Base-by-base conservation (phyloP, 2,888 invertebrate species). In the Caenorhabditis parvicauda region DNA sequence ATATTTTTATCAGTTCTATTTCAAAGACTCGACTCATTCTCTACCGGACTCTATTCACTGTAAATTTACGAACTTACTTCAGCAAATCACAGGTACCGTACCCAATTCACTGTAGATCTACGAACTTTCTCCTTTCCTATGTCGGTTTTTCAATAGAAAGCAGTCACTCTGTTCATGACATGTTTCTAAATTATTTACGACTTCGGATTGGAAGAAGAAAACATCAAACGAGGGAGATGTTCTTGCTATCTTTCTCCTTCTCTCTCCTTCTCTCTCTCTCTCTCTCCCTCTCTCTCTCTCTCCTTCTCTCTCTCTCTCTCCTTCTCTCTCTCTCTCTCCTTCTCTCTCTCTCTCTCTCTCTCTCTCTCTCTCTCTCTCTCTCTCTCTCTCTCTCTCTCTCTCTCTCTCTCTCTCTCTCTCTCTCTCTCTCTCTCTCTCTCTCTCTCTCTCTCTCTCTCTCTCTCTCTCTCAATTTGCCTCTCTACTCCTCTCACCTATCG, bases 221-320 rank as follows among this genome's bases (percentile, higher is more conserved):
- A n/a, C 37, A 9, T 22, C 39, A 3, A 27, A 1, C 52, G 32
- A 39, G 44, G 29, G 29, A 28, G 53, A 44, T 45, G 38, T 53
- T 39, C 37, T 46, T 53, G 39, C 45, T 44, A 46, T 46, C 37
- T 53, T 42, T 35, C 21, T 29, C 27, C 28, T 19, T 12, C 1
- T 27, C 24, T 42, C 21, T 29, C 21, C 28, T 39, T 21, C 28
- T 35, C 32, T 32, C 32, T 35, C 43, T 51, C 35, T 19, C 21
- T 38, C 41, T 29, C 41, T 54, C 27, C 17, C 37, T 52, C 24
- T 38, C 42, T n/a, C 29, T 1, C 14, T 41, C 29, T 6, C 27
- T 42, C 32, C 24, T 45, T 14, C 14, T 21, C 37, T 27, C n/a
- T 39, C 46, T 44, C 37, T 46, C 37, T 43, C 43, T 37, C 37